These are phyloP conservation scores for Geodia barretti DNA, from an alignment of 37 sponge, comb jelly and placozoan genomes.

Conservation along the genomic window DNA sequence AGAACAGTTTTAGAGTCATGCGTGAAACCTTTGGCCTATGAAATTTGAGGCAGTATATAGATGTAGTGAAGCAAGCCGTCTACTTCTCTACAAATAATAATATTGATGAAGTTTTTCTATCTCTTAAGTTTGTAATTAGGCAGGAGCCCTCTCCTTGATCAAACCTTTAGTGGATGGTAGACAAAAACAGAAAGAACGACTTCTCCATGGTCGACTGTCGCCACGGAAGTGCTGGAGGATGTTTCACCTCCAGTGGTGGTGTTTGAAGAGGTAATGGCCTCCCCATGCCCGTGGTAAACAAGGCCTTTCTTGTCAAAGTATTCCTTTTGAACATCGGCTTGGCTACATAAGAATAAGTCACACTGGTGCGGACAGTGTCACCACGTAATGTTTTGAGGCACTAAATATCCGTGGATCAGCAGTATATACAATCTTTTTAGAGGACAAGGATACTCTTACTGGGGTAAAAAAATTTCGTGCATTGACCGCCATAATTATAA, in stretches of 20 bases:
- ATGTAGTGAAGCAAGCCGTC: background rate
- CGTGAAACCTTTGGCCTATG: background rate
- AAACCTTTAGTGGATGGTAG: slow-evolving; percentile 68
- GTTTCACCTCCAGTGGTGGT: no score
- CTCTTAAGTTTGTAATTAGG: background rate
- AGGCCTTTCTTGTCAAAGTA: background rate
- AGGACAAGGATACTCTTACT: background rate
- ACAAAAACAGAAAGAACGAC: slow-evolving; percentile 53
- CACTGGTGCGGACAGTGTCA: no score
- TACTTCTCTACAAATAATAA: background rate
- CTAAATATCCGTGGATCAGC: no score
- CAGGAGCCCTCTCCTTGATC: background rate
- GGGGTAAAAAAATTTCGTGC: background rate
- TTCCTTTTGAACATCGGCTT: background rate
- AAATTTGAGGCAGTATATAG: background rate
- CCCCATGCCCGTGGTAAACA: background rate
- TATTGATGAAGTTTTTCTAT: no score
- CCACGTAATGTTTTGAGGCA: no score
- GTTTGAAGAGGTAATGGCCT: background rate
- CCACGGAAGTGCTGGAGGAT: no score
- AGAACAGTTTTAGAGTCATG: background rate
- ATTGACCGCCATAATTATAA: background rate
- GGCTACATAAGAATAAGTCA: no score
- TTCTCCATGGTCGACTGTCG: slow-evolving; percentile 20
- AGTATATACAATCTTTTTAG: background rate